Conservation (phyloP, 1,140 invertebrate genomes). For the Monomorium pharaonis region DNA sequence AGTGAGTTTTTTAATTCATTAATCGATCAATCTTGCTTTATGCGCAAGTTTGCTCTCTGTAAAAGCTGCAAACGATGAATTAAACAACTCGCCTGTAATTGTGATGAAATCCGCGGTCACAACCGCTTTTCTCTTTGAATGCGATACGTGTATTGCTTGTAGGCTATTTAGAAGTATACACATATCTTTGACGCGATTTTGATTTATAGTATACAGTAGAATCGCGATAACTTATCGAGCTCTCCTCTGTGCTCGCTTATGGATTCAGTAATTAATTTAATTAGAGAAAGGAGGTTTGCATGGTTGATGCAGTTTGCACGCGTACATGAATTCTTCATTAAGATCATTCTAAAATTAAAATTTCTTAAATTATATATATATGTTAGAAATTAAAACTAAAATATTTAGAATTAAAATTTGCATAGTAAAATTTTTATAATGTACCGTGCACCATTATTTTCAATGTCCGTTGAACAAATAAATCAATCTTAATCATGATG, state of each 20-base stretch:
- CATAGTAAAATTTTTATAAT: not conserved
- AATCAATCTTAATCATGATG: not conserved
- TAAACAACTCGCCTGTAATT: not conserved
- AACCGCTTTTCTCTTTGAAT: not conserved
- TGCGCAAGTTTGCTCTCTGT: too few species aligned
- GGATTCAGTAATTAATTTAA: not conserved
- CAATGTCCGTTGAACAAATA: not conserved
- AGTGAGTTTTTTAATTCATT: too few species aligned
- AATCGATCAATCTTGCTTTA: too few species aligned
- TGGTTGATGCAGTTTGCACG: not conserved
- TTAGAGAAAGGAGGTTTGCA: not conserved
- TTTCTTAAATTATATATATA: not conserved
- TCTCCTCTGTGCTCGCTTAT: not conserved
- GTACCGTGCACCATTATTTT: not conserved
- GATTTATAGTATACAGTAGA: not conserved
- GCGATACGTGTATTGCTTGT: conserved; percentile 18
- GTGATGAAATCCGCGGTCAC: not conserved
- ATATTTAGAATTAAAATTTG: not conserved
- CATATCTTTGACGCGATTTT: conserved; percentile 4
- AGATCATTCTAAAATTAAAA: not conserved
- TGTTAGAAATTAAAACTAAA: not conserved
- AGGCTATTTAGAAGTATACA: not conserved
- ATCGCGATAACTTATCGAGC: conserved; percentile 9
- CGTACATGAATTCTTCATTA: conserved; percentile 1
- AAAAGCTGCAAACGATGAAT: too few species aligned